Evolutionary conservation across 2,888 invertebrate genomes (phyloP).

Genomic region (Norana najaformis): DNA sequence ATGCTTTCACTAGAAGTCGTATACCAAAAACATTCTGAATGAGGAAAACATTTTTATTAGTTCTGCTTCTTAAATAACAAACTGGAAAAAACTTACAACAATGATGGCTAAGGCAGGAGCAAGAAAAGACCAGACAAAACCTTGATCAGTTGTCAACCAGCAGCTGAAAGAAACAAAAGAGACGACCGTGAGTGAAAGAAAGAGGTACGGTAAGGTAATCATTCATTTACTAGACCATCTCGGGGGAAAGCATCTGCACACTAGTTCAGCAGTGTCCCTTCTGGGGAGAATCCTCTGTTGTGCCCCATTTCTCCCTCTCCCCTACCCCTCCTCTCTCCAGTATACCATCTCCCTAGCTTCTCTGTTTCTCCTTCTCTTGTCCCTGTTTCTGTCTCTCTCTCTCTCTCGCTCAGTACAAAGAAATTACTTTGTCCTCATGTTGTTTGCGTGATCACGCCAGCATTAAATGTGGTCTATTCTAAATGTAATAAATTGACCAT

Average conservation of each 20-base stretch:
- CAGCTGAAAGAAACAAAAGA: constrained; percentile 66
- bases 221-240: neutral
- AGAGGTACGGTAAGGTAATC: neutral
- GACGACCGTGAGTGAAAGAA: neutral
- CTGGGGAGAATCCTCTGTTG: no score
- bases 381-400: no score
- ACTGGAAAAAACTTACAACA: constrained; percentile 23
- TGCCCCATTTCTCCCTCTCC: no score
- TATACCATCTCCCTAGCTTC: no score
- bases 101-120: constrained; percentile 85
- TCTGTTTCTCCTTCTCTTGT: no score
- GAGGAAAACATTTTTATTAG: neutral
- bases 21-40: neutral
- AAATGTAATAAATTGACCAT: no score
- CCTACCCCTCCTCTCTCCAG: no score
- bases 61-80: neutral
- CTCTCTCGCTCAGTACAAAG: no score
- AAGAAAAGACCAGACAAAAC: constrained; percentile 90
- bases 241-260: neutral
- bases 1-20: neutral
- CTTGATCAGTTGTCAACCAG: constrained; percentile 82
- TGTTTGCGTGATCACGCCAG: no score
- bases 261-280: neutral
- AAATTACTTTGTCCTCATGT: no score
- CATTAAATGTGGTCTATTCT: no score